These are phyloP conservation scores for Campopleginae sp. DNA, from an alignment of 2,888 invertebrate species.

Conservation along the genomic window DNA sequence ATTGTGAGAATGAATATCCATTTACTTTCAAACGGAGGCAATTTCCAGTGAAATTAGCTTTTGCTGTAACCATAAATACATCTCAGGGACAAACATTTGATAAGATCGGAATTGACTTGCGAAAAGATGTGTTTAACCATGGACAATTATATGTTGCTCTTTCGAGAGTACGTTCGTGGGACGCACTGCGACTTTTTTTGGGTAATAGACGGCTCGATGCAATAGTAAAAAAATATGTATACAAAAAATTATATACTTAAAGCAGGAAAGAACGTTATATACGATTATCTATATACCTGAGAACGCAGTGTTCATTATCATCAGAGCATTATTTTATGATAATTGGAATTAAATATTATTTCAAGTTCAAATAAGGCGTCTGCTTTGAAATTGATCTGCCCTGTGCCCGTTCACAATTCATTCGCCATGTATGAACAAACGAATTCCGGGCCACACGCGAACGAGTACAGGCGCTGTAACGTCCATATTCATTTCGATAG, in stretches of 20 bases:
- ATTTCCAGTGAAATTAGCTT: conserved; percentile 68
- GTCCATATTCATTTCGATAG: too few species aligned
- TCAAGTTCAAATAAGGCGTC: too few species aligned
- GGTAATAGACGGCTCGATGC: conserved; percentile 26
- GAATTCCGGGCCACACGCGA: too few species aligned
- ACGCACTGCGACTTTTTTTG: conserved; percentile 58
- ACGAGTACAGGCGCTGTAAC: too few species aligned
- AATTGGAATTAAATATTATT: too few species aligned
- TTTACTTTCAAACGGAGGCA: conserved; percentile 59
- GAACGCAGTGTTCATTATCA: too few species aligned
- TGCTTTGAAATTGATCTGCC: too few species aligned
- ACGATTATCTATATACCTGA: too few species aligned
- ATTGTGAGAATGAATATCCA: not conserved
- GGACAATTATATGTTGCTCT: conserved; percentile 69
- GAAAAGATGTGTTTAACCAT: conserved; percentile 65
- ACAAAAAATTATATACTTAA: conserved; percentile 40
- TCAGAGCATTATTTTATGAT: too few species aligned
- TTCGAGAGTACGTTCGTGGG: conserved; percentile 55
- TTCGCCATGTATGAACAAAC: too few species aligned
- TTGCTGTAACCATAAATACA: conserved; percentile 70
- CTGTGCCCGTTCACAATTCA: too few species aligned
- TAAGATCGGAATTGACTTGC: conserved; percentile 60
- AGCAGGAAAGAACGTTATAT: not conserved
- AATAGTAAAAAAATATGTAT: conserved; percentile 53
- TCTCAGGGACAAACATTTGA: conserved; percentile 65